A percentile compares a stretch with the other conserved stretches of the same genome.
Conservation (phyloP, 2,797 vertebrate genomes). For the Pseudotriccus pelzelni region DNA sequence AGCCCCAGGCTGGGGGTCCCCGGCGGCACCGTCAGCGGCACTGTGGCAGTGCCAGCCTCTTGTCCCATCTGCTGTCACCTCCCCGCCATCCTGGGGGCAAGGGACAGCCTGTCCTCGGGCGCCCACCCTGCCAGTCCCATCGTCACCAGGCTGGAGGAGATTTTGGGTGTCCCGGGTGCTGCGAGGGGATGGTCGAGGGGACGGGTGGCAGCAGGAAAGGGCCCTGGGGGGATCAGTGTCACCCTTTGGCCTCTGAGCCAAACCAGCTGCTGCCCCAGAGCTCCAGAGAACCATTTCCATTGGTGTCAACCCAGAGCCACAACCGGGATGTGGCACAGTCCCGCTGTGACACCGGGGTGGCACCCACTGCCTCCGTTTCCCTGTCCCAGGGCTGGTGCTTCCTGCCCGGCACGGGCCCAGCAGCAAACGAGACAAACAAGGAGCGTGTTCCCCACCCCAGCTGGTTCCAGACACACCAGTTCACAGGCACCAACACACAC, state of each 20-base stretch:
- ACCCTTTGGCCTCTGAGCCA: not conserved
- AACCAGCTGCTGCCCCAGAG: not conserved
- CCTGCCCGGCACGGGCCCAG: fast-evolving
- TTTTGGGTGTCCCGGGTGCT: not conserved
- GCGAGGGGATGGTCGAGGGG: not conserved
- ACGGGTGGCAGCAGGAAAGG: fast-evolving
- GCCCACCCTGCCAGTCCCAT: not conserved
- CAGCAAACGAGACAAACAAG: not conserved
- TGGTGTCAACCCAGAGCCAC: not conserved
- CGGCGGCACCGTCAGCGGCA: fast-evolving
- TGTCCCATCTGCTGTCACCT: not conserved
- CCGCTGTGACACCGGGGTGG: fast-evolving
- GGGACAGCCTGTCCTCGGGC: fast-evolving
- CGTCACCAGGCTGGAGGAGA: too few relatives aligned
- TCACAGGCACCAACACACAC: fast-evolving
- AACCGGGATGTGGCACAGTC: fast-evolving
- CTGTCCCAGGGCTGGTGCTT: not conserved
- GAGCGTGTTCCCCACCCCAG: not conserved
- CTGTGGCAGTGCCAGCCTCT: not conserved
- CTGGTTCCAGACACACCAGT: not conserved
- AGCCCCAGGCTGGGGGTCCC: fast-evolving
- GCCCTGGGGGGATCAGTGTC: fast-evolving
- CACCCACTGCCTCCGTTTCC: not conserved
- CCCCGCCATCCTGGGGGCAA: fast-evolving
- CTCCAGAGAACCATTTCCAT: fast-evolving